Conservation (phyloP, 2,888 invertebrate genomes). For the Conistra vaccinii region DNA sequence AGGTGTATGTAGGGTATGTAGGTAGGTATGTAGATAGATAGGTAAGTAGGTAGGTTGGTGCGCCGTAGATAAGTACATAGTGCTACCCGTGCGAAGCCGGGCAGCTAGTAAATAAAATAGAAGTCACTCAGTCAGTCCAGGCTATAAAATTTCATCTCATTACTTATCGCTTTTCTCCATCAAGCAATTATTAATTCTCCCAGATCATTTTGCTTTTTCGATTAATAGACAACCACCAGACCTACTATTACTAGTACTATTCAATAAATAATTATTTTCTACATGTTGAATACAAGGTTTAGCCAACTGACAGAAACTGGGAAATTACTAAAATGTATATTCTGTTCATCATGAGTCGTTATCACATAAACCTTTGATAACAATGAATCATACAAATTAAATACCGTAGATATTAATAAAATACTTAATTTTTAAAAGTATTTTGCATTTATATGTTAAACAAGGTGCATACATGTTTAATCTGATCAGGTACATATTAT, state of each 20-base stretch:
- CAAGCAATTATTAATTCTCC: neutral
- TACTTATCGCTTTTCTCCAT: neutral
- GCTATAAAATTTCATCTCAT: neutral
- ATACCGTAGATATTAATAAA: conserved; percentile 2
- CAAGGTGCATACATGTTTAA: conserved; percentile 23
- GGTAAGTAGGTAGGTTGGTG: too few species aligned
- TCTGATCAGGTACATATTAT: conserved; percentile 28
- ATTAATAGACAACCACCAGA: neutral
- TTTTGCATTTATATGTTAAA: conserved; percentile 11
- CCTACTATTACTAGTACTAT: too few species aligned
- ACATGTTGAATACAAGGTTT: neutral
- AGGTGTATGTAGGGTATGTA: too few species aligned
- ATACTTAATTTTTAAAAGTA: neutral
- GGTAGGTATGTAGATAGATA: too few species aligned
- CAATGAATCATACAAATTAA: conserved; percentile 24
- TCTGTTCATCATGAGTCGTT: conserved; percentile 7
- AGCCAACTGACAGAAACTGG: neutral
- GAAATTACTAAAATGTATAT: conserved; percentile 4
- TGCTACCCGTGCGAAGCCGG: too few species aligned
- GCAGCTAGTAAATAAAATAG: neutral
- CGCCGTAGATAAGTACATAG: too few species aligned
- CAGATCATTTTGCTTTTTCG: neutral
- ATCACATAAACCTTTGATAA: conserved; percentile 27
- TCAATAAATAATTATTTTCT: neutral
- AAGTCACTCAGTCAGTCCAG: neutral